Base-by-base conservation (phyloP, 2,113 vertebrate genomes). In the Gnathonemus longibarbis region DNA sequence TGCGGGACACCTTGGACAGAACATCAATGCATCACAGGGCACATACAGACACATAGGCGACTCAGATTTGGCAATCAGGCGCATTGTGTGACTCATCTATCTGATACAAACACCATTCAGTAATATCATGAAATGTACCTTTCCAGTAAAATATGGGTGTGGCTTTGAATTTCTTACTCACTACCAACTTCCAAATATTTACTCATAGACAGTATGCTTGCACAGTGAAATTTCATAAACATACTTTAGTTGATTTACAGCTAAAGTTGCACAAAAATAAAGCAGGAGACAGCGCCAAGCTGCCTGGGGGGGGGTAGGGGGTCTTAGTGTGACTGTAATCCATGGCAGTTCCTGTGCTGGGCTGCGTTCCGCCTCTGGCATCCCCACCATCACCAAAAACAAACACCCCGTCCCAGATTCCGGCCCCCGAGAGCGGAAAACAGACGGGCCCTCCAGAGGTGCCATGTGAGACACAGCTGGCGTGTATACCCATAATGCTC, bases 111-210 rank as follows among this genome's bases (percentile, higher is more conserved):
- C 42, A 90, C 80, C 62, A 9, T 5, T 27, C 62, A 11, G 62
- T 31, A 27, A 66, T 66, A 11, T 91, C 74, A 62, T n/a, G 90
- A 89, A 88, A 91, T 88, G 24, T 86, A 49, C 74, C 87, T 90
- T 88, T 80, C 90, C 89, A 35, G 50, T 84, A 53, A 84, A 84
- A 48, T 21, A 24, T 21, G 31, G 39, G 6, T 74, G 66, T 74
- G 4, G 17, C 35, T 77, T 19, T 19, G 17, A 42, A 39, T 39
- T 17, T 42, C 13, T 42, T 35, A 17, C 27, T 17, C 31, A 9
- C 70, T 77, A 77, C 15, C 70, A 77, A 77, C 70, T 39, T 77
- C 13, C 70, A 77, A 35, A 77, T 19, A 77, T 39, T 66, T 27
- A 66, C 62, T 66, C n/a, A 70, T 13, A 27, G 62, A 31, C 62